Evolutionary conservation across 1,140 invertebrate species (phyloP), one percentile per base, ranked within the genome.

Genomic region (Olivierus martensii): DNA sequence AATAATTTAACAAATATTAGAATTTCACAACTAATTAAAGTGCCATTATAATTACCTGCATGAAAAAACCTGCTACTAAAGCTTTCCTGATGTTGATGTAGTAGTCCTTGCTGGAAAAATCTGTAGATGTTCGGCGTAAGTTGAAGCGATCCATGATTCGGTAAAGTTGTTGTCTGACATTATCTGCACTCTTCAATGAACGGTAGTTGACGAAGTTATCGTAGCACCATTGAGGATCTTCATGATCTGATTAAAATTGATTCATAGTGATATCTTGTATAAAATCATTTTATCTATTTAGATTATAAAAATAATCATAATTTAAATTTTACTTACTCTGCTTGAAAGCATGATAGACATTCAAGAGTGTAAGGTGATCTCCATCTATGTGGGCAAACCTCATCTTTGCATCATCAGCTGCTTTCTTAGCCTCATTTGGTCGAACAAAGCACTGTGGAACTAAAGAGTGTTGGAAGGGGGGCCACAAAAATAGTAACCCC

Each of bases 371-470:
- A 55, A 99, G 76, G 69, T 99, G 96, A 73, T 99, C 96, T 19
- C 96, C 96, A 73, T 99, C 95, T 62, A 99, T 95, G 73, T 99
- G 96, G 1, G 95, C 94, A 72, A 99, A 99, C 52, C 93, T 77
- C 84, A 95, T 93, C 77, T 99, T 99, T 57, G 94, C 87, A 70
- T 99, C 94, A 70, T 99, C 96, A 3, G 96, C 93, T 45, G 90
- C 89, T 70, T 97, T 97, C 73, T 95, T 92, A n/a, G 87, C 86
- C 71, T 99, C 95, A 71, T 94, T 94, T 35, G 96, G 96, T 66
- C 96, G 79, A 53, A 99, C 88, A 78, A 99, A 99, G 75, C 93
- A 98, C 80, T 99, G 94, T 65, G 95, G 93, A 71, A 99, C 96
- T 93, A 64, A 57, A 65, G 45, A 61, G 55, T 53, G 55, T 56